Evolutionary conservation across 2,113 vertebrate genomes (phyloP).

Genomic region (Spizaetus ornatus): DNA sequence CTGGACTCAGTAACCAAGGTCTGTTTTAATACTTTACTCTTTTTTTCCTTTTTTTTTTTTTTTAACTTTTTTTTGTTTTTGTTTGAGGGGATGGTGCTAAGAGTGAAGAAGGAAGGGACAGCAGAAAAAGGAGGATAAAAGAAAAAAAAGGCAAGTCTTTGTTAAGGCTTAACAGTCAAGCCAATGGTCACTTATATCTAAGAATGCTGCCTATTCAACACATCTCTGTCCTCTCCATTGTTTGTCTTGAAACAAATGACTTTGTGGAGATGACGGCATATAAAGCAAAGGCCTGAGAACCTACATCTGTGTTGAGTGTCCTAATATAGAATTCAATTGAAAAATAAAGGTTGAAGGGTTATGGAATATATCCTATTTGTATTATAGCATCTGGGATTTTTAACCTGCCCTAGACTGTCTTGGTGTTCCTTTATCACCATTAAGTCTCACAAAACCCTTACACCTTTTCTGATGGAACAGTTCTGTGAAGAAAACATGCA

Average conservation of each 20-base stretch:
- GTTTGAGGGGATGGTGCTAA: fast-evolving
- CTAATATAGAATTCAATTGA: background rate
- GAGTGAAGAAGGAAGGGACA: background rate
- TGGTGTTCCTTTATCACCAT: background rate
- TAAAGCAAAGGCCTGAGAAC: background rate
- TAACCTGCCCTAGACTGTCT: background rate
- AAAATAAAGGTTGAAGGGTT: background rate
- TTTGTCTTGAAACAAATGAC: background rate
- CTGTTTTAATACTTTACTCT: background rate
- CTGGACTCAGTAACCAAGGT: background rate
- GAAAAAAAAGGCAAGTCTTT: background rate
- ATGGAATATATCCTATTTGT: background rate
- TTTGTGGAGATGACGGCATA: background rate
- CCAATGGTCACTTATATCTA: background rate
- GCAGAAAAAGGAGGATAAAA: background rate
- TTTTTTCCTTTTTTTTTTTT: background rate
- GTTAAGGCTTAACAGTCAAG: background rate
- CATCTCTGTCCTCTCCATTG: background rate
- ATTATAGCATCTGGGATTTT: background rate
- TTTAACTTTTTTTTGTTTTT: too few species aligned
- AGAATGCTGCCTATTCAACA: fast-evolving
- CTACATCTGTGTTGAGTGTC: background rate
- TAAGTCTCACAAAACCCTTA: background rate
- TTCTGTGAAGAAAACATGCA: background rate
- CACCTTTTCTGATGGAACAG: background rate